Base-by-base conservation (phyloP, 2,113 vertebrate genomes). In the Onychostoma macrolepis region DNA sequence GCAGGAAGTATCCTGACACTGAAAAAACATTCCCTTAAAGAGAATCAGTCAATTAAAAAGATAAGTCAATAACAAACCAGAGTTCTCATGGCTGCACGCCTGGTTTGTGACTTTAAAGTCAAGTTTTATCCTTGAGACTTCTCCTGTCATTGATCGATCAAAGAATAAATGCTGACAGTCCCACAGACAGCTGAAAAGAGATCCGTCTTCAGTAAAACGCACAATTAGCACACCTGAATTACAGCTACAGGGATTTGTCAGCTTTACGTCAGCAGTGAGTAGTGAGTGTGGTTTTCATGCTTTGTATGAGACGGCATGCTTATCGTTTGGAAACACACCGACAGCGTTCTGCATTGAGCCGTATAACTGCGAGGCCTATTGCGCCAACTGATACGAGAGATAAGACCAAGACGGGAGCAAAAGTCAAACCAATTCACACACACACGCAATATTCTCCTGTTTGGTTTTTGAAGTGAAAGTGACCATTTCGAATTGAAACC, bases 361-460 rank as follows among this genome's bases (percentile, higher is more conserved):
- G 15, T 77, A 58, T 77, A 69, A 77, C 41, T 19, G 71, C 61
- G 41, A 1, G 77, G n/a, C 48, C 26, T 24, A 65, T 45, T 53
- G 24, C 11, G 45, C 65, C 48, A 48, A 45, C 24, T 0, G 6
- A 87, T 87, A 86, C 84, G 80, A 28, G 43, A 21, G 30, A 13
- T 6, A 15, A 26, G 7, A 30, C 56, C 6, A 30, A 33, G 81
- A 77, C 56, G 36, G 13, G 24, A 12, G 61, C 26, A 5, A 87
- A 90, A 79, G 80, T 87, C 43, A 69, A 88, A 75, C n/a, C 67
- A 72, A 63, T 83, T 88, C 86, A 67, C 87, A 6, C 48, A 50
- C 33, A 41, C 5, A n/a, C 45, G 63, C 45, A 19, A 77, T 24
- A 33, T 36, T 50, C 48, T 50, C 13, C 48, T 11, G 65, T 67